Percentiles rank a stretch among this genome's conserved stretches.
Evolutionary conservation across 2,888 invertebrate species (phyloP).

Genomic region (Drosophila acutilabella): DNA sequence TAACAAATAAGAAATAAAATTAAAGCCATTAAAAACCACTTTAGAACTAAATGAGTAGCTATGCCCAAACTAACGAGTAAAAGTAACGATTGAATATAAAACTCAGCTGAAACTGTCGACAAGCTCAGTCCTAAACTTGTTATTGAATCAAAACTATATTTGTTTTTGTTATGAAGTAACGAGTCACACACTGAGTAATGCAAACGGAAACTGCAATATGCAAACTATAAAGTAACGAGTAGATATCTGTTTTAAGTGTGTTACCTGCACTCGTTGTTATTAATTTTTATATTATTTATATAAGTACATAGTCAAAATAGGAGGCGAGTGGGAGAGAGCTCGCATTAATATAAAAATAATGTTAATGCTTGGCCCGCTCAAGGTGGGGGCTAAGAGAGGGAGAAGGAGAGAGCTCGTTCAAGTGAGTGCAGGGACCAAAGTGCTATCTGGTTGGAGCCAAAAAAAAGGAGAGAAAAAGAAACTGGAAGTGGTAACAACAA

Average conservation of each 20-base stretch:
- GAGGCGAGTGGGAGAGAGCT: constrained; percentile 18
- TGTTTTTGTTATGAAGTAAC: background rate
- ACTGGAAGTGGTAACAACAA: constrained; percentile 2
- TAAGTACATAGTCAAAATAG: background rate
- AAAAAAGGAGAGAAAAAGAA: background rate
- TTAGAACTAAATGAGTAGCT: background rate
- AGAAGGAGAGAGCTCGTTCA: constrained; percentile 25
- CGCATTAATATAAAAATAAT: constrained; percentile 79
- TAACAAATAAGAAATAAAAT: background rate
- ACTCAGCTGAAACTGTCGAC: no score
- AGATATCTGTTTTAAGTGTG: constrained; percentile 12
- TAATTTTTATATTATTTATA: constrained; percentile 4
- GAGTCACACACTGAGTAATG: background rate
- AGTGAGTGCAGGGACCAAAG: constrained; percentile 26
- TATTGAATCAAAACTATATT: no score
- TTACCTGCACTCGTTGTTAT: constrained; percentile 19
- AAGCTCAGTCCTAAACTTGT: no score
- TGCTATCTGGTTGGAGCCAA: background rate
- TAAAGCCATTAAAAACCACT: background rate
- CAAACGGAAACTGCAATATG: background rate
- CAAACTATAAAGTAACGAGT: constrained; percentile 1
- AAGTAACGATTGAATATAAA: background rate
- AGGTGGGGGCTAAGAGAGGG: constrained; percentile 6
- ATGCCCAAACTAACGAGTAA: background rate
- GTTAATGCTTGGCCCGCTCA: constrained; percentile 69